phyloP scores from a whole-genome alignment of 2,113 vertebrate genomes.

The Octodon degus region DNA sequence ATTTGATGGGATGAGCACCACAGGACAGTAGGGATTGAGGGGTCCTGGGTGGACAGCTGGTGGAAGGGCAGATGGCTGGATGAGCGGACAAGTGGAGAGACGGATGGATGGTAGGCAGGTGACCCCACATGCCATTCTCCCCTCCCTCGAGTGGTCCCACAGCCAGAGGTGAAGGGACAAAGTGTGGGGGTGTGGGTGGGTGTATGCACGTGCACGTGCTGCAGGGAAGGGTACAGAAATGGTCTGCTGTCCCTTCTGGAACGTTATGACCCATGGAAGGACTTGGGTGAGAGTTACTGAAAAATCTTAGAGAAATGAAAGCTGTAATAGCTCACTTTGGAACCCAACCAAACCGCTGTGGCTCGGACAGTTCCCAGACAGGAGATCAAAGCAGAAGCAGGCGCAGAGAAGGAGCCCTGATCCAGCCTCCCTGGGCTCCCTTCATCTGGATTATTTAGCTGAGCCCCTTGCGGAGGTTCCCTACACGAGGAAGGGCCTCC shows the following conservation, averaged over 20 bases:
- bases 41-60: neutral
- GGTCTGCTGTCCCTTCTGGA: neutral
- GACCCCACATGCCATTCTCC: neutral
- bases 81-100: neutral
- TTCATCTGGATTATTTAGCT: neutral
- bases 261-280: neutral
- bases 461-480: neutral
- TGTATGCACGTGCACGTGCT: too few species aligned
- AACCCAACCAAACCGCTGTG: fast-evolving
- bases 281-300: neutral
- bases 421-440: neutral
- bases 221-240: neutral
- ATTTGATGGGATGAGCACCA: neutral
- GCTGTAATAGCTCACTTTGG: neutral
- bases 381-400: neutral
- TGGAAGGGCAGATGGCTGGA: neutral
- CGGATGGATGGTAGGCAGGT: neutral
- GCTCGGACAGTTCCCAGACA: neutral
- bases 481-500: neutral
- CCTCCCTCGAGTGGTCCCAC: neutral
- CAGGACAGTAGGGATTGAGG: neutral
- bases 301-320: neutral
- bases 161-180: neutral
- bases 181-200: neutral
- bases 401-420: neutral